Base-by-base conservation (phyloP, 2,888 invertebrate species). In the Corbicula japonica region DNA sequence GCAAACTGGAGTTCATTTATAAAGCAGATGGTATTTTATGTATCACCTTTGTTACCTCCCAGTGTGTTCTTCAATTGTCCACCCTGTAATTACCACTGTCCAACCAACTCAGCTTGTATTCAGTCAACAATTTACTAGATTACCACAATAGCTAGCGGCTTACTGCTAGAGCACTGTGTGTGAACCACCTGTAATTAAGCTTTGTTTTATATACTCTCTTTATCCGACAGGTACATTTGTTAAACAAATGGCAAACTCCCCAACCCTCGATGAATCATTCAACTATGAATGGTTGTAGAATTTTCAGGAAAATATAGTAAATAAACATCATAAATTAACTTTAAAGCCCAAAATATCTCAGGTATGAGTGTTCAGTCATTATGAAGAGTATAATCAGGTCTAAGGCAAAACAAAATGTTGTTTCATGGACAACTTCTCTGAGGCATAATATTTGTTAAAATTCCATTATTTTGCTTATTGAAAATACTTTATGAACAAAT, bases 11-110 rank as follows among this genome's bases (percentile, higher is more conserved):
- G 35, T 58, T 56, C 2, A 58, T 18, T 35, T 58, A 35, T 35
- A 61, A 15, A 35, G 3, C 26, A 28, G 26, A n/a, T 41, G 54
- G 66, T 66, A 66, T 66, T 66, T 66, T 66, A 66, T 66, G 38
- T 41, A 38, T 26, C 2, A 23, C 10, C 21, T 38, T 50, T 6
- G 66, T 66, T 66, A 66, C 66, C 66, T 54, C 66, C 66, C 66
- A 66, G n/a, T 66, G 30, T 8, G 28, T 4, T 38, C 21, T 12
- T 38, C 41, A 38, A 66, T 54, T 66, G 66, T 66, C 66, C 66
- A 54, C 66, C 66, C 66, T 54, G n/a, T 63, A 23, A 50, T 35
- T 50, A 63, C 63, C 12, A 50, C 34, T 15, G 26, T 50, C 54
- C 66, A 66, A 52, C 28, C 26, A 38, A 38, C 34, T 26, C 12